Conservation (phyloP, 2,888 invertebrate genomes). For the Pristionchus maxplancki region DNA sequence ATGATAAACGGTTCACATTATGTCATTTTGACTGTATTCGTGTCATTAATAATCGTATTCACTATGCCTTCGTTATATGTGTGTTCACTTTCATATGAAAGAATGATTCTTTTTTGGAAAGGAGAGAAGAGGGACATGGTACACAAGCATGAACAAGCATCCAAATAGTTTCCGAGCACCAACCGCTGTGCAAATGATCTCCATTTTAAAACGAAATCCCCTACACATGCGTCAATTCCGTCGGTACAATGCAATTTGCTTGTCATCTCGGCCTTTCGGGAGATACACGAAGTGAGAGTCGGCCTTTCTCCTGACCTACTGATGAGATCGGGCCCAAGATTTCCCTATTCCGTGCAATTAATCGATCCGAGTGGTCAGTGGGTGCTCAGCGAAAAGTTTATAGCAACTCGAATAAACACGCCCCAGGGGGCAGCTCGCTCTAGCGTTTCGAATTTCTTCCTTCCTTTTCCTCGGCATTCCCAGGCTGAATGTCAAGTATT, state of each 20-base stretch:
- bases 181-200: background rate
- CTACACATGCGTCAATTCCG: background rate
- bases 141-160: conserved; percentile 4
- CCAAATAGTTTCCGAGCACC: background rate
- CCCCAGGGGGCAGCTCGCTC: conserved; percentile 18
- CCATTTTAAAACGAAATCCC: background rate
- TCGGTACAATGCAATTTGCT: background rate
- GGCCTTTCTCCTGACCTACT: background rate
- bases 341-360: background rate
- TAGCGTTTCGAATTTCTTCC: conserved; percentile 12
- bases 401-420: background rate
- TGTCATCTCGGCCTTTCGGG: background rate
- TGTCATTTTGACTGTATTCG: too few species aligned
- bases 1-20: too few species aligned
- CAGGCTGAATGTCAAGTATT: background rate
- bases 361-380: background rate
- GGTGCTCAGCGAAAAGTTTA: background rate
- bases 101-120: background rate
- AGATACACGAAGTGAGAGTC: background rate
- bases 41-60: conserved; percentile 41
- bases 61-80: conserved; percentile 1
- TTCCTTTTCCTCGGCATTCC: background rate
- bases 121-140: background rate
- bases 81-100: background rate
- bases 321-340: background rate